Evolutionary conservation across 2,113 vertebrate genomes (phyloP).

Genomic region (Tapirus terrestris): DNA sequence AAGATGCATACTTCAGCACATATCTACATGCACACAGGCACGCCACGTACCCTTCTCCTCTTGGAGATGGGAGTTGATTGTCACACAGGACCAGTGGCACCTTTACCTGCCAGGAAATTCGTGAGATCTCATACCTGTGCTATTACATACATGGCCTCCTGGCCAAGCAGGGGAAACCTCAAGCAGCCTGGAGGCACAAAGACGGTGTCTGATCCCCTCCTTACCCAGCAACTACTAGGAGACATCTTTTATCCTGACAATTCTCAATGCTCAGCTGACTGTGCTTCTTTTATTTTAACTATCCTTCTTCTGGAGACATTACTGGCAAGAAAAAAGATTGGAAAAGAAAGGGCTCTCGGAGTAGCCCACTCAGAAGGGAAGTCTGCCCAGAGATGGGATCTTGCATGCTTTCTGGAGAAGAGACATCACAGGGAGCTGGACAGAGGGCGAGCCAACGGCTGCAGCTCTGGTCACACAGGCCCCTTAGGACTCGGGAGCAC

Average conservation of each 20-base stretch:
- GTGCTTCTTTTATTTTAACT: not conserved
- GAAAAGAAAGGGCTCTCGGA: not conserved
- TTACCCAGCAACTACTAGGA: not conserved
- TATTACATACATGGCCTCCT: fast-evolving
- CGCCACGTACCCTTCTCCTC: not conserved
- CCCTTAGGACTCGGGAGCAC: fast-evolving
- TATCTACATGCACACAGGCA: fast-evolving
- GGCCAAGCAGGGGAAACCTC: not conserved
- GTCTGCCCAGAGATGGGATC: not conserved
- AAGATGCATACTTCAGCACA: not conserved
- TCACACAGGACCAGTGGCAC: fast-evolving
- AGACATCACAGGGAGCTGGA: not conserved
- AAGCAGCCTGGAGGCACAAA: too few species aligned
- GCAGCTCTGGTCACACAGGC: not conserved
- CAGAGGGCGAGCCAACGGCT: too few species aligned
- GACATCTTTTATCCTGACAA: not conserved
- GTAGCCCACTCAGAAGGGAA: not conserved
- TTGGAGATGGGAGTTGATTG: too few species aligned
- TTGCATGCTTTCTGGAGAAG: not conserved
- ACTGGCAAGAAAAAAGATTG: not conserved
- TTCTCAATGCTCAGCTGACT: not conserved
- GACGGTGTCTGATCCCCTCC: too few species aligned
- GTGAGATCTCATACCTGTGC: fast-evolving
- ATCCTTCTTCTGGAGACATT: not conserved
- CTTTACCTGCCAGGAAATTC: not conserved